Percentiles rank a stretch among this genome's conserved stretches.
These are phyloP conservation scores for Ovis canadensis DNA, from an alignment of 2,113 vertebrate species.

Conservation along the genomic window DNA sequence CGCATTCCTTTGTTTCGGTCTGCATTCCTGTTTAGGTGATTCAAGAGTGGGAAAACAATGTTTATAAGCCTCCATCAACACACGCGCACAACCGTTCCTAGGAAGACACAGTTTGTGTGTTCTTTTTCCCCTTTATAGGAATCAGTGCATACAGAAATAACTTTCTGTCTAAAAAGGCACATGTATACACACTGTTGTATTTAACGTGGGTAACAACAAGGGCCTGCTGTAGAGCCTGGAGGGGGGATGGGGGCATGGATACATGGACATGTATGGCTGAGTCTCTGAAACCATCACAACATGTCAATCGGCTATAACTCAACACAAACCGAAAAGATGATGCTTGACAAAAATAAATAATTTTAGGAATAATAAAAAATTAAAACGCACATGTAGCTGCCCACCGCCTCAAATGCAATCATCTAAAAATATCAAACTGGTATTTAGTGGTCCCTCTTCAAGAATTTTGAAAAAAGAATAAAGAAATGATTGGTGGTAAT, in stretches of 20 bases:
- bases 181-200: background rate
- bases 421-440: background rate
- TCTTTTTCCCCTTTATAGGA: background rate
- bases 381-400: background rate
- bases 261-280: background rate
- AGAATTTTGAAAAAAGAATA: background rate
- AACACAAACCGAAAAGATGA: background rate
- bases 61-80: background rate
- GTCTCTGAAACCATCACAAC: background rate
- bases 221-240: background rate
- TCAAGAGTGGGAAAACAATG: conserved; percentile 1
- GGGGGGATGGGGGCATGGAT: background rate
- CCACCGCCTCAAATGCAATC: background rate
- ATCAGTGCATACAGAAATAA: background rate
- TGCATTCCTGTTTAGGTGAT: background rate
- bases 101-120: background rate
- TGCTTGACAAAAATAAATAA: background rate
- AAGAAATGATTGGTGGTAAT: background rate
- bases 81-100: background rate
- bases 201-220: background rate
- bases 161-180: background rate
- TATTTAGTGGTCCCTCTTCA: background rate
- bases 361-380: background rate
- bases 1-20: background rate
- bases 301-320: background rate